Conservation (phyloP, 2,888 invertebrate species). For the Drosophila rubida region DNA sequence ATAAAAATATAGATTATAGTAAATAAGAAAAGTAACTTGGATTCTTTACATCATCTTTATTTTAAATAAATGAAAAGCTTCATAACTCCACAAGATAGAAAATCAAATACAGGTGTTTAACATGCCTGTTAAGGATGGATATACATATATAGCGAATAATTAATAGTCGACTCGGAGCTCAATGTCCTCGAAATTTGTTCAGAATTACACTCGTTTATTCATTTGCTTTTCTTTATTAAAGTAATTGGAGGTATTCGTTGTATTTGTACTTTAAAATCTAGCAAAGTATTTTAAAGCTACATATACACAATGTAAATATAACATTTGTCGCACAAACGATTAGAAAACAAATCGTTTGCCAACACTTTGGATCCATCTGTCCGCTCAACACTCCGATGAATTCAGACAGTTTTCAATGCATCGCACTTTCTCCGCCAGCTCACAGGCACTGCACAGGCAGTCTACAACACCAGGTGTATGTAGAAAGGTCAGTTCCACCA, state of each 20-base stretch:
- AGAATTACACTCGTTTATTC: constrained; percentile 1
- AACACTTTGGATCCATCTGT: neutral
- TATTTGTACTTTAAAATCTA: neutral
- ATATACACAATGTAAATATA: constrained; percentile 1
- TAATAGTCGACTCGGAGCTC: too few relatives aligned
- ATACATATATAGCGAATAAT: too few relatives aligned
- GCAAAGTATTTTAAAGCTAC: neutral
- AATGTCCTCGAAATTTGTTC: too few relatives aligned
- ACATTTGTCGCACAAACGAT: neutral
- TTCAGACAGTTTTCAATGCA: constrained; percentile 37
- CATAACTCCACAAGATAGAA: too few relatives aligned
- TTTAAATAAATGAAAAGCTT: too few relatives aligned
- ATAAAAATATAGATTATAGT: too few relatives aligned
- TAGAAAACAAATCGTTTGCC: neutral
- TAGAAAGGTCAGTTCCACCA: constrained; percentile 60
- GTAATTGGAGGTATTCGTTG: neutral
- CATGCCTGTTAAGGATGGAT: too few relatives aligned
- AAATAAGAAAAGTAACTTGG: too few relatives aligned
- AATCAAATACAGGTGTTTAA: too few relatives aligned
- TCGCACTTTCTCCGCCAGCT: constrained; percentile 17
- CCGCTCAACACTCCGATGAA: constrained; percentile 38
- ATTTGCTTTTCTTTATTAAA: neutral
- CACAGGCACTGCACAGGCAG: constrained; percentile 52
- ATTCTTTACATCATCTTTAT: too few relatives aligned
- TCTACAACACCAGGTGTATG: constrained; percentile 44